These are phyloP conservation scores for Cephonodes hylas DNA, from an alignment of 2,888 invertebrate species.

Conservation along the genomic window DNA sequence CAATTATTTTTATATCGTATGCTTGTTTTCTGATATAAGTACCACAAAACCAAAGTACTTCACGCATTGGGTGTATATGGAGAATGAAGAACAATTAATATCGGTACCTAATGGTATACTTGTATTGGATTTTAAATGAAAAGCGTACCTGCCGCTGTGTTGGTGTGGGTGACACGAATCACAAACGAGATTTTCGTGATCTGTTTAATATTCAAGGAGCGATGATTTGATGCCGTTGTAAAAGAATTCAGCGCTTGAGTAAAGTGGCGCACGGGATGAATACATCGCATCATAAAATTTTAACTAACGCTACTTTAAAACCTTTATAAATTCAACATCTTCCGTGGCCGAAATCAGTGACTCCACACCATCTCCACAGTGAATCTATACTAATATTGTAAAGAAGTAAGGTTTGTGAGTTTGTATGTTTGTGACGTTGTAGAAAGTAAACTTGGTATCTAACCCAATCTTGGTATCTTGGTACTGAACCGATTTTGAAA, in stretches of 20 bases:
- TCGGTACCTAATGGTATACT: no score
- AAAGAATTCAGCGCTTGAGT: background rate
- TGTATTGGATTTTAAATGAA: background rate
- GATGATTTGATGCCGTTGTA: background rate
- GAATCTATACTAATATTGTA: no score
- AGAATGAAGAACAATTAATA: no score
- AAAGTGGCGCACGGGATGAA: background rate
- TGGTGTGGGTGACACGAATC: background rate
- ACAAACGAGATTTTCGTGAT: background rate
- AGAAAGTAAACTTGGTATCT: no score
- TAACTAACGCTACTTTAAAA: constrained; percentile 8
- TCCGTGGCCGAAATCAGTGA: background rate
- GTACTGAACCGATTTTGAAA: no score
- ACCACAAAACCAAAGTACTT: no score
- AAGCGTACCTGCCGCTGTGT: background rate
- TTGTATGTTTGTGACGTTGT: no score
- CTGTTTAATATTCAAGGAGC: background rate
- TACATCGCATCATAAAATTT: background rate
- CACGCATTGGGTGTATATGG: no score
- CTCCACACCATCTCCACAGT: background rate
- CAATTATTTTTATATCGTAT: no score
- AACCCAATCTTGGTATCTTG: no score
- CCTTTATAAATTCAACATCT: background rate
- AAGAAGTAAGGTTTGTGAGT: no score
- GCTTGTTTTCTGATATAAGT: no score